phyloP scores from a whole-genome alignment of 2,797 vertebrate species.

The Acomys russatus region DNA sequence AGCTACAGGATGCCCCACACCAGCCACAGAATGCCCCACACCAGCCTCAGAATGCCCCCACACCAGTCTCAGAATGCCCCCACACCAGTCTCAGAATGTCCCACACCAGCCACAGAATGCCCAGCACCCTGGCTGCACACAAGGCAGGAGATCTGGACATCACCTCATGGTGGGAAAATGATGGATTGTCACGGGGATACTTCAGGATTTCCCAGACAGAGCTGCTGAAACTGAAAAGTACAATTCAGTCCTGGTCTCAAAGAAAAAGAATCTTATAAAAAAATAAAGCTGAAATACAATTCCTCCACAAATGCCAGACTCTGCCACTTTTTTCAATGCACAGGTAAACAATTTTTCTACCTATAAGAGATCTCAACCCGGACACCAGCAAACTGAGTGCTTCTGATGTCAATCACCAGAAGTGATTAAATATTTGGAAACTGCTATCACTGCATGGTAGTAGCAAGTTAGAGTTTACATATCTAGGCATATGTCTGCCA shows the following conservation, averaged over 20 bases:
- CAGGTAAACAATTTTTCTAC: neutral
- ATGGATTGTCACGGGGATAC: neutral
- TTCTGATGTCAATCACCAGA: neutral
- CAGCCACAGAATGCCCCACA: no score
- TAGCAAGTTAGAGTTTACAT: neutral
- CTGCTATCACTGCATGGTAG: neutral
- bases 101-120: neutral
- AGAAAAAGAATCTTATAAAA: neutral
- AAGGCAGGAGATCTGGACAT: neutral
- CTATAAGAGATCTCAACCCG: neutral
- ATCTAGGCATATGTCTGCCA: neutral
- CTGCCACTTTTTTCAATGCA: neutral
- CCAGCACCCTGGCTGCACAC: neutral
- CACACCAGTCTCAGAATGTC: neutral
- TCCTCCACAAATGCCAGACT: neutral
- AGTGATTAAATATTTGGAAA: constrained; percentile 2
- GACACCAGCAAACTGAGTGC: neutral
- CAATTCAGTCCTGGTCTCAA: neutral
- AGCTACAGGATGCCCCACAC: neutral
- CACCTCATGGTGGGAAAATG: neutral
- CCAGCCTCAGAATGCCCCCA: no score
- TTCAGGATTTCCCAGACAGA: neutral
- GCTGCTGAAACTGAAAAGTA: neutral
- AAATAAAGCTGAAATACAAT: constrained; percentile 4
- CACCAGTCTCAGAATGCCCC: no score